Evolutionary conservation across 2,797 vertebrate species (phyloP).

Genomic region (Leontopithecus rosalia): DNA sequence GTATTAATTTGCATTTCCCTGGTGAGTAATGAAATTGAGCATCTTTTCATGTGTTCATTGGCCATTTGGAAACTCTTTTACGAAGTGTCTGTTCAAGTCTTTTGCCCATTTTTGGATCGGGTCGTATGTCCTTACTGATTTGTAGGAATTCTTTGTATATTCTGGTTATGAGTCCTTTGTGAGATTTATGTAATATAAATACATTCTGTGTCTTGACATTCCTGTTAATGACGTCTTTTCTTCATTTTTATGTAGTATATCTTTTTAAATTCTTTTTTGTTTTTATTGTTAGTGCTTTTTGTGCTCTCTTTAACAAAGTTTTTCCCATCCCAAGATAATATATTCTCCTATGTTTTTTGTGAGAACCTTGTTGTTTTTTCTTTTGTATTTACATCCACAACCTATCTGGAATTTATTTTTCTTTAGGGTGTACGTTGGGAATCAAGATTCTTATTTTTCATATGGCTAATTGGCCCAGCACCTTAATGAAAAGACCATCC

Average conservation of each 20-base stretch:
- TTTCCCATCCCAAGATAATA: constrained; percentile 8
- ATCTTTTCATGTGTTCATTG: constrained; percentile 19
- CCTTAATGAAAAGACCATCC: not conserved
- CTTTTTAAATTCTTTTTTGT: not conserved
- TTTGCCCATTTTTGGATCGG: constrained; percentile 4
- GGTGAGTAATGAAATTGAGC: constrained; percentile 9
- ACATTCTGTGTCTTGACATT: not conserved
- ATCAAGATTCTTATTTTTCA: not conserved
- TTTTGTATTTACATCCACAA: not conserved
- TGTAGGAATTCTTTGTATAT: constrained; percentile 7
- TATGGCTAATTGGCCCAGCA: not conserved
- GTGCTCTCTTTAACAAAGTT: constrained; percentile 39
- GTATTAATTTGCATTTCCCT: constrained; percentile 31
- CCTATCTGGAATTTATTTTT: constrained; percentile 14
- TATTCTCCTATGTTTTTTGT: not conserved
- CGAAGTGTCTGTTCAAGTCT: not conserved
- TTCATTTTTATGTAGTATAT: not conserved
- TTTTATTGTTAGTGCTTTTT: not conserved
- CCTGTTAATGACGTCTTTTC: constrained; percentile 18
- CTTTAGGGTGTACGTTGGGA: not conserved
- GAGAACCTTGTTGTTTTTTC: not conserved
- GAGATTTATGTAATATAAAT: not conserved
- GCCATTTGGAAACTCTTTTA: constrained; percentile 26
- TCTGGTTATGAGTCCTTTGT: not conserved
- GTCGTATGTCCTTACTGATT: not conserved